These are phyloP conservation scores for Didymodactylos carnosus DNA, from an alignment of 2,888 invertebrate species.

Conservation along the genomic window DNA sequence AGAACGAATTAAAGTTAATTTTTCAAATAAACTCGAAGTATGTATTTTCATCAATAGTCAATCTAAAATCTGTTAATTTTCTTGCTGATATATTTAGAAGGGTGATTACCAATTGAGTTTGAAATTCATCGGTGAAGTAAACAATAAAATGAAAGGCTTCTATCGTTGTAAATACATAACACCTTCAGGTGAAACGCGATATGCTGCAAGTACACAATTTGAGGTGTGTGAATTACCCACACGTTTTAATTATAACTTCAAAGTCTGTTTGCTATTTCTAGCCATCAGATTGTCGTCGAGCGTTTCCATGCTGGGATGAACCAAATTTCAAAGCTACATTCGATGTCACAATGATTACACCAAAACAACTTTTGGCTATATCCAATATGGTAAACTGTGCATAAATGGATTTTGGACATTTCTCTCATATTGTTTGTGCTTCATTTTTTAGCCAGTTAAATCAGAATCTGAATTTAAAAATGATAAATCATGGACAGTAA, in stretches of 20 bases:
- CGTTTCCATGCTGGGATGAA: conserved; percentile 80
- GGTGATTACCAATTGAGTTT: conserved; percentile 30
- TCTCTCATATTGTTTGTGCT: not conserved
- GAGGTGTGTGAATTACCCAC: conserved; percentile 24
- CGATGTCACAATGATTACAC: conserved; percentile 58
- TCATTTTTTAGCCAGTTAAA: conserved; percentile 23
- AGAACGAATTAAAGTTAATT: not conserved
- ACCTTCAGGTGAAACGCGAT: conserved; percentile 48
- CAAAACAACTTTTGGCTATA: conserved; percentile 55
- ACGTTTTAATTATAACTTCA: not conserved
- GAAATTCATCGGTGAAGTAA: conserved; percentile 61
- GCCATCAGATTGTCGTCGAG: conserved; percentile 46
- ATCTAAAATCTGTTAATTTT: no score
- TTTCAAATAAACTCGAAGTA: not conserved
- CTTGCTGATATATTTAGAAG: not conserved
- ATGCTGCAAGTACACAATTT: conserved; percentile 62
- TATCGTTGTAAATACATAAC: conserved; percentile 64
- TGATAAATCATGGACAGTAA: conserved; percentile 38
- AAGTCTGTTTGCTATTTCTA: not conserved
- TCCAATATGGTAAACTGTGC: conserved; percentile 55
- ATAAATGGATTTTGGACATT: not conserved
- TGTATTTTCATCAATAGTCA: no score
- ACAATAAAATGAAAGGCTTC: conserved; percentile 82
- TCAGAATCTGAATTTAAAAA: conserved; percentile 20
- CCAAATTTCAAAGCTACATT: conserved; percentile 69